A percentile compares a stretch with the other conserved stretches of the same genome.
These are phyloP conservation scores for Elephantulus edwardii DNA, from an alignment of 2,113 vertebrate species.

Conservation along the genomic window DNA sequence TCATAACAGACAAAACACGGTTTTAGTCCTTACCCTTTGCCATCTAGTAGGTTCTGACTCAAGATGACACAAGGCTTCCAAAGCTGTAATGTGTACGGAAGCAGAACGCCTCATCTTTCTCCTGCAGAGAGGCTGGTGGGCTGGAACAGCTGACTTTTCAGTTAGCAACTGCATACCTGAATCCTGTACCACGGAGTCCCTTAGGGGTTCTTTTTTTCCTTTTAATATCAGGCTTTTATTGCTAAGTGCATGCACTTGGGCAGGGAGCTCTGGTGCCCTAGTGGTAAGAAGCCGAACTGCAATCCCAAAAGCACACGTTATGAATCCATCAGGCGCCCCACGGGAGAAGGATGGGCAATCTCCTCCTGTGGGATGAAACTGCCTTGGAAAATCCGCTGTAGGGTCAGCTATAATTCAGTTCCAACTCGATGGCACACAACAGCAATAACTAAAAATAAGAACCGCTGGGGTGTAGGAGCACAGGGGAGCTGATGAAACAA, in stretches of 20 bases:
- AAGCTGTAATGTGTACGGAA: background rate
- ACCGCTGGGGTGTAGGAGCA: conserved; percentile 3
- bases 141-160: background rate
- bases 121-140: background rate
- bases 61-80: background rate
- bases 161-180: background rate
- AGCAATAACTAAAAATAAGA: conserved; percentile 33
- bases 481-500: background rate
- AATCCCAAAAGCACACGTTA: too few relatives aligned
- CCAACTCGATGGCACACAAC: too few relatives aligned
- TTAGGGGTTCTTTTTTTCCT: background rate
- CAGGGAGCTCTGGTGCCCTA: too few relatives aligned
- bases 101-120: background rate
- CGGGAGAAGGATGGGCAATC: too few relatives aligned
- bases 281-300: too few relatives aligned
- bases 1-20: background rate
- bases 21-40: background rate
- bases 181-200: background rate
- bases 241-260: background rate
- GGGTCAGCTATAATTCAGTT: too few relatives aligned
- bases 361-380: too few relatives aligned
- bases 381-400: too few relatives aligned
- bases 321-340: too few relatives aligned
- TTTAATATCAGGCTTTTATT: background rate
- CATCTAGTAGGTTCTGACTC: background rate